Percentiles rank a stretch among this genome's conserved stretches.
These are phyloP conservation scores for Oscheius sp. DNA, from an alignment of 1,140 invertebrate genomes.

Conservation along the genomic window DNA sequence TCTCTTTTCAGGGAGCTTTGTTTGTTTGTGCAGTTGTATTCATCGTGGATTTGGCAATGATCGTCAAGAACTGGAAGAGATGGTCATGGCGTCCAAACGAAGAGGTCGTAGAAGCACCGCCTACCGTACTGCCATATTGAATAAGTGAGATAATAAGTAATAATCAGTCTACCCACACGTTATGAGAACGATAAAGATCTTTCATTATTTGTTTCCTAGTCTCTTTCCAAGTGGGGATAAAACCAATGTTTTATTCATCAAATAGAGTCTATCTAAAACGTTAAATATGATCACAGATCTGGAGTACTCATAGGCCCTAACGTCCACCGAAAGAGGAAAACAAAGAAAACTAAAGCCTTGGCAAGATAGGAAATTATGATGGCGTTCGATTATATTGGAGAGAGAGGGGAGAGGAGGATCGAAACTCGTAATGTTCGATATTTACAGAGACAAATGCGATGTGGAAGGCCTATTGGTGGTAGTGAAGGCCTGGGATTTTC, in stretches of 20 bases:
- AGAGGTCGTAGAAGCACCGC: background rate
- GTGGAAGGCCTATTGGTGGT: background rate
- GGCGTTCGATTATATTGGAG: background rate
- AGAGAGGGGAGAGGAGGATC: background rate
- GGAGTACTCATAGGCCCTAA: background rate
- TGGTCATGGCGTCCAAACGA: slow-evolving; percentile 7
- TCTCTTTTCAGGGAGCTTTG: background rate
- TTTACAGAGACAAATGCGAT: background rate
- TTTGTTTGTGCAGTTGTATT: background rate
- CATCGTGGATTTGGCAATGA: background rate
- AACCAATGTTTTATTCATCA: too few species aligned
- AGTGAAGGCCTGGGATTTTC: background rate
- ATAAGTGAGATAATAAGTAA: too few species aligned
- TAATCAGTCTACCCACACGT: too few species aligned
- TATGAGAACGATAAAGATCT: too few species aligned
- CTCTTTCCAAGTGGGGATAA: too few species aligned
- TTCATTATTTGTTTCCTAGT: too few species aligned
- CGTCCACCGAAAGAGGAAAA: background rate
- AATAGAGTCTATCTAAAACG: too few species aligned
- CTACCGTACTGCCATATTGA: background rate
- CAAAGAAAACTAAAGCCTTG: background rate
- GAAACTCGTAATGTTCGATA: slow-evolving; percentile 5
- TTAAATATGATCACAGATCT: background rate
- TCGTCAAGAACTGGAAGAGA: background rate
- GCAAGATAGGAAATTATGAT: slow-evolving; percentile 9